Evolutionary conservation across 2,888 invertebrate genomes (phyloP).

Genomic region (Cerastis leucographa): DNA sequence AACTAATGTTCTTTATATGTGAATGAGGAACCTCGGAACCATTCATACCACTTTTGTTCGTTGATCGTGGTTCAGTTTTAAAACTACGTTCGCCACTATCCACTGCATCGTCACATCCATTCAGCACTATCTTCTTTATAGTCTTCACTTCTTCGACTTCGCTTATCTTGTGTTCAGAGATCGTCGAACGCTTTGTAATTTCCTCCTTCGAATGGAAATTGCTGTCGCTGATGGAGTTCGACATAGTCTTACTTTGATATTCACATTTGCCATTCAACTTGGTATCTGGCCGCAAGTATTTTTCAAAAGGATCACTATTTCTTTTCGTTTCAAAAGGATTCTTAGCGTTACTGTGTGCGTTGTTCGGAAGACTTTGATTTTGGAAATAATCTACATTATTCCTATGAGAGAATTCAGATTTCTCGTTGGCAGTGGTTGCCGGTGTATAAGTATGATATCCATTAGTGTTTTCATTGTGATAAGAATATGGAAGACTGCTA

Average conservation of each 20-base stretch:
- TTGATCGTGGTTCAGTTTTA: constrained; percentile 47
- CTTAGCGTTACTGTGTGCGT: constrained; percentile 69
- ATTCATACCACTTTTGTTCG: constrained; percentile 43
- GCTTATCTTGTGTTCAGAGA: constrained; percentile 86
- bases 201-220: constrained; percentile 83
- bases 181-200: constrained; percentile 81
- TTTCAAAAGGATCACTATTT: constrained; percentile 84
- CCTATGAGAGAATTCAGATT: constrained; percentile 71
- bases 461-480: constrained; percentile 74
- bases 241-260: constrained; percentile 74
- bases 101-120: constrained; percentile 78
- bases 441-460: constrained; percentile 70
- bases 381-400: constrained; percentile 71
- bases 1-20: constrained; percentile 55
- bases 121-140: constrained; percentile 86
- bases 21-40: constrained; percentile 48
- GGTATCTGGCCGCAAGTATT: constrained; percentile 78
- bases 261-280: constrained; percentile 76
- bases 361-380: constrained; percentile 75
- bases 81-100: constrained; percentile 58
- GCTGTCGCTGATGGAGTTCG: constrained; percentile 83
- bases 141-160: constrained; percentile 88
- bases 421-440: constrained; percentile 70
- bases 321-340: constrained; percentile 84
- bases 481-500: constrained; percentile 76